Evolutionary conservation across 2,797 vertebrate species (phyloP), one percentile per base, ranked within the genome.

Genomic region (Etheostoma nigrum): DNA sequence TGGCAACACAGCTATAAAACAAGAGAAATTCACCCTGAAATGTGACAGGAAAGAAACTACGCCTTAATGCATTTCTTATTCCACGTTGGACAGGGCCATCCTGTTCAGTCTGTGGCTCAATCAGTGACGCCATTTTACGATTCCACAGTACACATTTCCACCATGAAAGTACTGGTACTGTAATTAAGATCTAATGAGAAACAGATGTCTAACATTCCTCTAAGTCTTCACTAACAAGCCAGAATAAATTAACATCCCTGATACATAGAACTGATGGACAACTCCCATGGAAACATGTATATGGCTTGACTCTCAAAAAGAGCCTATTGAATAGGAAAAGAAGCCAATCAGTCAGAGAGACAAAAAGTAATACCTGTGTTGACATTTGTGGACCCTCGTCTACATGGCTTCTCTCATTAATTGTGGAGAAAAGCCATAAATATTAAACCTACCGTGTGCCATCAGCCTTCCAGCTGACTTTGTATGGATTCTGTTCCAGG

Each of bases 381-480:
- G 70, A 64, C 44, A 40, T 4, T 18, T n/a, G 10, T 2, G 27
- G 16, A 68, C 10, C 36, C 36, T 40, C 1, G 36, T 12, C 36
- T 40, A 11, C 36, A 40, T 40, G 36, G 36, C 9, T 40, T 40
- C 10, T 40, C 36, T 21, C n/a, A 54, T 68, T 74, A n/a, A 55
- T 9, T 16, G 42, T 44, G 1, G 74, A 57, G 61, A 73, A 18
- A 54, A 36, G 12, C 15, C 5, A 6, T 33, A 12, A 61, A 44
- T 3, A 23, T 53, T 1, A 23, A 75, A 95, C 97, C 93, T 93
- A 99, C 98, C 98, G 95, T 78, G 97, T 99, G 79, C 98, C 98
- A 52, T 99, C 98, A 75, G 98, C 98, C 94, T 99, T 99, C 98
- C 98, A 99, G 95, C 98, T 99, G 93, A 99, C 98, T 97, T 98